These are phyloP conservation scores for Zaprionus obscuricornis DNA, from an alignment of 2,888 invertebrate genomes.

Conservation along the genomic window DNA sequence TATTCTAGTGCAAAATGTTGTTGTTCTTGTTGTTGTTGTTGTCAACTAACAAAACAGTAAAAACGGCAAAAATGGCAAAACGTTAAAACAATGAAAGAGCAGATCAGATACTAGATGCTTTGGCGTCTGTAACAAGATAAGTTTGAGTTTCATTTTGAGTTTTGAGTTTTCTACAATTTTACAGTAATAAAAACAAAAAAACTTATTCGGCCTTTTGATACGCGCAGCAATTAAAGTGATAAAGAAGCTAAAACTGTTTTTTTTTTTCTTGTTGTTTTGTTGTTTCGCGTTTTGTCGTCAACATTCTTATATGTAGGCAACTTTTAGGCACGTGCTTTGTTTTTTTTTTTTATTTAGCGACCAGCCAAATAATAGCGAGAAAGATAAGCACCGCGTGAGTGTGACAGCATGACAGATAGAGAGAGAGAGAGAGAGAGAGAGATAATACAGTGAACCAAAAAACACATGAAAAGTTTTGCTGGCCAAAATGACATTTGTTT, in stretches of 20 bases:
- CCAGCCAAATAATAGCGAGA: too few relatives aligned
- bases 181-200: slow-evolving; percentile 36
- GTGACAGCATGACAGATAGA: neutral
- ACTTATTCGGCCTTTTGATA: slow-evolving; percentile 36
- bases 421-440: neutral
- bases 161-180: slow-evolving; percentile 20
- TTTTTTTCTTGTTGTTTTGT: too few relatives aligned
- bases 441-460: slow-evolving; percentile 16
- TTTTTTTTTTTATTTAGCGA: too few relatives aligned
- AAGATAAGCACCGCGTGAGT: too few relatives aligned
- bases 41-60: too few relatives aligned
- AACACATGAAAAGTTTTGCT: slow-evolving; percentile 38
- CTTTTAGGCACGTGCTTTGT: slow-evolving; percentile 26
- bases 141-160: slow-evolving; percentile 56
- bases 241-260: slow-evolving; percentile 40
- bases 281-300: too few relatives aligned
- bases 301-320: slow-evolving; percentile 16
- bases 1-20: too few relatives aligned
- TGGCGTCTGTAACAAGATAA: slow-evolving; percentile 66
- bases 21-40: too few relatives aligned
- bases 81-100: too few relatives aligned
- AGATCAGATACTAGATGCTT: too few relatives aligned
- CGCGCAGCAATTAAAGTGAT: slow-evolving; percentile 38
- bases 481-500: slow-evolving; percentile 58
- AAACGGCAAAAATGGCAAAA: too few relatives aligned